Base-by-base conservation (phyloP, 2,797 vertebrate genomes). In the Vespertilio murinus region DNA sequence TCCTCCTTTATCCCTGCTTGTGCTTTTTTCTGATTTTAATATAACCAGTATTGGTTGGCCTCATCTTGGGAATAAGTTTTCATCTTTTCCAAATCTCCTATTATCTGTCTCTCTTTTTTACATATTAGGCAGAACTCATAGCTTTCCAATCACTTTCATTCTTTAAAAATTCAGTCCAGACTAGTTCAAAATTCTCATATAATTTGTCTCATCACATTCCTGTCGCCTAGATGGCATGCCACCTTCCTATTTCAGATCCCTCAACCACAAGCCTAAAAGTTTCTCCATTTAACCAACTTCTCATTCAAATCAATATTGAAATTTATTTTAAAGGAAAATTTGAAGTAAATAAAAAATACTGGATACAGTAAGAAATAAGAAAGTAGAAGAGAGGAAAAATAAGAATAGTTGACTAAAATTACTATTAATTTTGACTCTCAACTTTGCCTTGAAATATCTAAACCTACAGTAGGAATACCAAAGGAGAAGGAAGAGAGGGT, bases 11-110 rank as follows among this genome's bases (percentile, higher is more conserved):
- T 28, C 4, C 3, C 16, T 67, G 40, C 54, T 40, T 73, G 40
- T 81, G 59, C 33, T 56, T 91, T 81, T 86, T 81, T 87, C 17
- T 40, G 20, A 86, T 74, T 75, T 87, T 81, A 87, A 69, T 25
- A 87, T 33, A 75, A 59, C 22, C 52, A 77, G 30, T 42, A 75
- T 52, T 61, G 40, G 61, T 70, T 42, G 61, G 13, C 47, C 33
- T 67, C 10, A 91, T 30, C 7, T 52, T 87, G 17, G 38, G 30
- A 61, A 49, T 75, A 81, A 94, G 30, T 71, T 86, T 40, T 86
- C 65, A 73, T 42, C 42, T 80, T 80, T 87, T 79, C 42, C 28
- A 64, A 5, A 71, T 54, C 47, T 23, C n/a, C 8, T 10, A 13
- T 23, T 33, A 35, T 52, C 52, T 64, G 35, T 78, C 61, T 75